phyloP scores from a whole-genome alignment of 2,797 vertebrate genomes.

The Corythornis leucogaster region DNA sequence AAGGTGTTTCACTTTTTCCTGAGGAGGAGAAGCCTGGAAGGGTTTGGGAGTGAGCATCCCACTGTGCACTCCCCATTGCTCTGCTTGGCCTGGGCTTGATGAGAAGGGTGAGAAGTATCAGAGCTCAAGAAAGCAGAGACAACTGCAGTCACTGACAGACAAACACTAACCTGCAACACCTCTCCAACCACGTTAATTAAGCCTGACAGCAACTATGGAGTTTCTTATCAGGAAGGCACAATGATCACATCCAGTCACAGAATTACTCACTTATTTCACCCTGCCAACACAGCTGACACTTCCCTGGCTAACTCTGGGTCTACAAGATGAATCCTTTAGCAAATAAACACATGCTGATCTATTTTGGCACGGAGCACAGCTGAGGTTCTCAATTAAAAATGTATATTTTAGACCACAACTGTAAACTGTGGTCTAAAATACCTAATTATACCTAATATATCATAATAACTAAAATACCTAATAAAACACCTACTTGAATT shows the following conservation, averaged over 20 bases:
- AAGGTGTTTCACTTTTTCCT: neutral
- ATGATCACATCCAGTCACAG: neutral
- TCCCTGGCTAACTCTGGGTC: neutral
- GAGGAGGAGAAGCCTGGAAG: neutral
- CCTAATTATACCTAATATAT: too few species aligned
- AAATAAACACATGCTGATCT: neutral
- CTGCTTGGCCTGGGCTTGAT: neutral
- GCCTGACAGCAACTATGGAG: neutral
- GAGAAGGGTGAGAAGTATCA: neutral
- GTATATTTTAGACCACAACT: neutral
- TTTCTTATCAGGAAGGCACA: neutral
- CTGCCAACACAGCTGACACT: neutral
- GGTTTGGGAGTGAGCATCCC: neutral
- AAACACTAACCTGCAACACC: neutral
- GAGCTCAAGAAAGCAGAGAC: conserved; percentile 1
- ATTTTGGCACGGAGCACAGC: neutral
- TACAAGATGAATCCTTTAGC: neutral
- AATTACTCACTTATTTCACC: neutral
- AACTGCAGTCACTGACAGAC: neutral
- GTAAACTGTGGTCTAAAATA: neutral
- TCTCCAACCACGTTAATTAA: neutral
- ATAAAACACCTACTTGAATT: neutral
- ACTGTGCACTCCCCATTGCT: neutral
- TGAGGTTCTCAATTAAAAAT: neutral
- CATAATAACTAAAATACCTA: too few species aligned